A percentile compares a stretch with the other conserved stretches of the same genome.
These are phyloP conservation scores for Cephus spinipes DNA, from an alignment of 2,888 invertebrate genomes.

Conservation along the genomic window DNA sequence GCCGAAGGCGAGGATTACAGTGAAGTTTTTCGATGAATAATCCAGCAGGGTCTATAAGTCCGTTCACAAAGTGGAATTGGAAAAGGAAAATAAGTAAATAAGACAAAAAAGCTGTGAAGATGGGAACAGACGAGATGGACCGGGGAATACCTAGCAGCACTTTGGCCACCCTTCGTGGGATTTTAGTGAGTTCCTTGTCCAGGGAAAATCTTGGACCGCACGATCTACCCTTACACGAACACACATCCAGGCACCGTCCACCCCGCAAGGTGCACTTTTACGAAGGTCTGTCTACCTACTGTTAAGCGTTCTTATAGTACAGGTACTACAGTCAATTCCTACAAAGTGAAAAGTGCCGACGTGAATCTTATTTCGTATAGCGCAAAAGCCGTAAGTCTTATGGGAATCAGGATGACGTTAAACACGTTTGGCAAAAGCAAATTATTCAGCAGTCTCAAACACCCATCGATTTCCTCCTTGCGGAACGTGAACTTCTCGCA, in stretches of 20 bases:
- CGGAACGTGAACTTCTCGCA: background rate
- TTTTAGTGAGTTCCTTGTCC: conserved; percentile 70
- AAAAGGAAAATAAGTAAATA: conserved; percentile 5
- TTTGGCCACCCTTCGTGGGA: conserved; percentile 70
- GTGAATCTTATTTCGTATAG: no score
- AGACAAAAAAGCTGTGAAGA: conserved; percentile 15
- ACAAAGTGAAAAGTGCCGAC: background rate
- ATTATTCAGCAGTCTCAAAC: background rate
- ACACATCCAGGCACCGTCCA: conserved; percentile 46
- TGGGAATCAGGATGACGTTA: background rate
- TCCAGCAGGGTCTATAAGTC: background rate
- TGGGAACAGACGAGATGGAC: conserved; percentile 54
- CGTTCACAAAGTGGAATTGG: conserved; percentile 8
- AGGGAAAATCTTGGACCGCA: conserved; percentile 70
- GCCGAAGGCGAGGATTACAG: background rate
- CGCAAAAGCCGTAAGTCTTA: background rate
- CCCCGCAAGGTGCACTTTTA: conserved; percentile 61
- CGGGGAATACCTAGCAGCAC: conserved; percentile 68
- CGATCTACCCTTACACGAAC: conserved; percentile 63
- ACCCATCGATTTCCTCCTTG: background rate
- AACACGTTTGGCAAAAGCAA: background rate
- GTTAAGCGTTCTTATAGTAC: background rate
- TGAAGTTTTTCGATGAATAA: background rate
- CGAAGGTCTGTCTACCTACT: conserved; percentile 37
- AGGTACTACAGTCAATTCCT: background rate